Conservation (phyloP, 2,113 vertebrate species). For the Nothobranchius kuhntae region DNA sequence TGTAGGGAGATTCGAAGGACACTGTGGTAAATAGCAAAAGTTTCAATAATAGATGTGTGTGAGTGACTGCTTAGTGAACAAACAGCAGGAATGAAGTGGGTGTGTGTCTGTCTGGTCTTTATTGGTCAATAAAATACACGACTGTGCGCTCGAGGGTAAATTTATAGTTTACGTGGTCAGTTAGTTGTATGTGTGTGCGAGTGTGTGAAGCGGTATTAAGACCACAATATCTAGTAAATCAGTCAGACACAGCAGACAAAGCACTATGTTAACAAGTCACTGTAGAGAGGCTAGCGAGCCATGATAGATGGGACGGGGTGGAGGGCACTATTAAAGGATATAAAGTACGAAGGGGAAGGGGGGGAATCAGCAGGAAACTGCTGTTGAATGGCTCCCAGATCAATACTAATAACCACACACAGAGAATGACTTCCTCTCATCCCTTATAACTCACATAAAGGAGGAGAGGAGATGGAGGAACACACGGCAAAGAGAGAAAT, state of each 20-base stretch:
- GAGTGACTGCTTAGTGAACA: slow-evolving; percentile 13
- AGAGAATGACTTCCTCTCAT: slow-evolving; percentile 73
- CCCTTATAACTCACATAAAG: slow-evolving; percentile 63
- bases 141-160: slow-evolving; percentile 37
- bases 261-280: slow-evolving; percentile 52
- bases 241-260: slow-evolving; percentile 57
- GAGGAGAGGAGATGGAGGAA: slow-evolving; percentile 33
- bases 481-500: slow-evolving; percentile 15
- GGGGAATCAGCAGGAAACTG: slow-evolving; percentile 67
- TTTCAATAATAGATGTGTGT: slow-evolving; percentile 52
- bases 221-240: slow-evolving; percentile 62
- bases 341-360: slow-evolving; percentile 53
- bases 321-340: slow-evolving; percentile 56
- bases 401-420: slow-evolving; percentile 77
- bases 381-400: slow-evolving; percentile 63
- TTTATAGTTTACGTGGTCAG: slow-evolving; percentile 52
- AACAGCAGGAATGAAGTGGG: slow-evolving; percentile 36
- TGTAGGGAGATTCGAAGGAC: slow-evolving; percentile 25
- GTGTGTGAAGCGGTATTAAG: slow-evolving; percentile 32
- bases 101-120: slow-evolving; percentile 32
- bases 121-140: slow-evolving; percentile 61
- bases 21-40: slow-evolving; percentile 34
- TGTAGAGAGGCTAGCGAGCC: slow-evolving; percentile 26
- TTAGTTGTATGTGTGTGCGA: slow-evolving; percentile 32
- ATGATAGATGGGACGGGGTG: slow-evolving; percentile 46